Conservation (phyloP, 2,888 invertebrate species). For the Seladonia tumulorum region DNA sequence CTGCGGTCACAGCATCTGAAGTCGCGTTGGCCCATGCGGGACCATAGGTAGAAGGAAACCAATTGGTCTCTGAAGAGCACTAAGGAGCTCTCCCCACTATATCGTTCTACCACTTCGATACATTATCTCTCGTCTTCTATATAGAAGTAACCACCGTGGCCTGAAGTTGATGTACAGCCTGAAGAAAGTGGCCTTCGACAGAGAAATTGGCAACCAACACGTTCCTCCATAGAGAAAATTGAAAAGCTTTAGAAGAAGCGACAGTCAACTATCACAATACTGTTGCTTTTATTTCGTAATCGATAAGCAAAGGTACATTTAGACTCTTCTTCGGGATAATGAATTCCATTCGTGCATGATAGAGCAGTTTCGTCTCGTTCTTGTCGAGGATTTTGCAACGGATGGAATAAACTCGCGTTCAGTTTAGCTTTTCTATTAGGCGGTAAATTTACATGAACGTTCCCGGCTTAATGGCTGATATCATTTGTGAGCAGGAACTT, state of each 20-base stretch:
- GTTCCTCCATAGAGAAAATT: not conserved
- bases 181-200: constrained; percentile 12
- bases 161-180: not conserved
- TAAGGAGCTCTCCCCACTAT: not conserved
- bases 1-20: too few species aligned
- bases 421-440: not conserved
- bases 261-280: not conserved
- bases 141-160: not conserved
- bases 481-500: not conserved
- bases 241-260: not conserved
- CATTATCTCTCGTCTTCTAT: constrained; percentile 5
- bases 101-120: constrained; percentile 16
- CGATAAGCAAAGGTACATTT: not conserved
- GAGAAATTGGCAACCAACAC: not conserved
- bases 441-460: not conserved
- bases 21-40: not conserved
- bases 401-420: not conserved
- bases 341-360: too few species aligned
- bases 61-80: constrained; percentile 7
- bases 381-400: not conserved
- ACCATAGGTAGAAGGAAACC: not conserved
- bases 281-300: too few species aligned
- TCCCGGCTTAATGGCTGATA: not conserved
- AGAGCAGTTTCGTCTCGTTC: not conserved
- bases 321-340: too few species aligned